Evolutionary conservation across 2,888 invertebrate genomes (phyloP), one percentile per base, ranked within the genome.

Genomic region (Latheticus oryzae): DNA sequence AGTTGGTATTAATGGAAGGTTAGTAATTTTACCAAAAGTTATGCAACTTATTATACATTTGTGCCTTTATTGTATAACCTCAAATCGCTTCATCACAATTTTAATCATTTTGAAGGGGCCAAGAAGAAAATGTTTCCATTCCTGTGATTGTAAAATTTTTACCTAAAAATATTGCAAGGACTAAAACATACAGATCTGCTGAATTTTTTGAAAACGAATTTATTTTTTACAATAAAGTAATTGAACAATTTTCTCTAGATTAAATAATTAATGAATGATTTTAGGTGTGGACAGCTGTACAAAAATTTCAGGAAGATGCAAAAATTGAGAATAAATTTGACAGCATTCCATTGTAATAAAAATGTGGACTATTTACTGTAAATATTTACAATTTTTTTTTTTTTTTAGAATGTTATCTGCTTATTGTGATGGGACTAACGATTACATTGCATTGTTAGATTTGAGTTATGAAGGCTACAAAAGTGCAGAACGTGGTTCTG

Each of bases 171-270:
- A 57, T 84, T 1, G 85, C 83, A 0, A 77, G 88, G 16, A 81
- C 85, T 0, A 84, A 86, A 16, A 85, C 89, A 0, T 90, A 83
- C 65, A 81, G 85, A 52, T 87, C 85, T 24, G 70, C 79, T 1
- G 87, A 87, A 37, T 90, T 89, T 72, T 90, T 90, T 68, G 78
- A 79, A 58, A 90, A 89, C 69, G 90, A 90, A 76, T 86, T 87
- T 0, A 77, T 79, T 43, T 89, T 90, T 72, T 90, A 90, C 73
- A 77, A 78, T 24, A 76, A 75, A 59, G 81, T 75, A 66, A 43
- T 28, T 32, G 5, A 24, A 35, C 28, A 5, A 19, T 19, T 19
- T 19, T 28, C 5, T 15, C 7, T 3, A 21, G 19, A 5, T 11
- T 33, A 3, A 32, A 15, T 37, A 15, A 37, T 8, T 23, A 13